These are phyloP conservation scores for Polypterus senegalus DNA, from an alignment of 2,113 vertebrate genomes.

Conservation along the genomic window DNA sequence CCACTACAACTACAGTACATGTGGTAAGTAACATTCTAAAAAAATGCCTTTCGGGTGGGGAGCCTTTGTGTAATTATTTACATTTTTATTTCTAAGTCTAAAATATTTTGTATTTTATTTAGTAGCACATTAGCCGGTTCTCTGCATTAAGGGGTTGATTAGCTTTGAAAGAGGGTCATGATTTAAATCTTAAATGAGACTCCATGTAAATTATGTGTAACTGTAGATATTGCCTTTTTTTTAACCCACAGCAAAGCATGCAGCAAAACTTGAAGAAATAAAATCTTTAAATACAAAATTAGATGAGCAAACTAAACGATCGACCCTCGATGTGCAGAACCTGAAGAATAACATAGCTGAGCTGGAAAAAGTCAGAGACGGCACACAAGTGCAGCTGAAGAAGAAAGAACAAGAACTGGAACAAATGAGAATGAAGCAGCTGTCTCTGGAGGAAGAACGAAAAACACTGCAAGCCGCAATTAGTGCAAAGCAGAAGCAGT, in stretches of 20 bases:
- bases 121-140: too few relatives aligned
- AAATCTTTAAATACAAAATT: constrained; percentile 58
- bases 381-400: constrained; percentile 51
- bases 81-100: too few relatives aligned
- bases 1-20: too few relatives aligned
- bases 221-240: constrained; percentile 10
- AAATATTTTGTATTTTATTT: too few relatives aligned
- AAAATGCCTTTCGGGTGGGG: too few relatives aligned
- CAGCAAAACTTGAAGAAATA: constrained; percentile 48
- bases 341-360: constrained; percentile 53
- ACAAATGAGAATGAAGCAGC: constrained; percentile 47
- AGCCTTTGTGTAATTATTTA: too few relatives aligned
- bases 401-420: constrained; percentile 58
- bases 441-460: constrained; percentile 42
- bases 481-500: constrained; percentile 47
- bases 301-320: constrained; percentile 46
- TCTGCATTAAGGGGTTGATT: too few relatives aligned
- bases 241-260: constrained; percentile 53
- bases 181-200: too few relatives aligned
- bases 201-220: too few relatives aligned
- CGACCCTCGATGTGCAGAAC: constrained; percentile 42
- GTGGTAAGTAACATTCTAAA: too few relatives aligned
- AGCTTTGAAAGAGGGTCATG: too few relatives aligned
- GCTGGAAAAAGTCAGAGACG: constrained; percentile 54
- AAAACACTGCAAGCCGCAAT: constrained; percentile 45